Evolutionary conservation across 2,113 vertebrate genomes (phyloP).

Genomic region (Brachypodius melanocephalos): DNA sequence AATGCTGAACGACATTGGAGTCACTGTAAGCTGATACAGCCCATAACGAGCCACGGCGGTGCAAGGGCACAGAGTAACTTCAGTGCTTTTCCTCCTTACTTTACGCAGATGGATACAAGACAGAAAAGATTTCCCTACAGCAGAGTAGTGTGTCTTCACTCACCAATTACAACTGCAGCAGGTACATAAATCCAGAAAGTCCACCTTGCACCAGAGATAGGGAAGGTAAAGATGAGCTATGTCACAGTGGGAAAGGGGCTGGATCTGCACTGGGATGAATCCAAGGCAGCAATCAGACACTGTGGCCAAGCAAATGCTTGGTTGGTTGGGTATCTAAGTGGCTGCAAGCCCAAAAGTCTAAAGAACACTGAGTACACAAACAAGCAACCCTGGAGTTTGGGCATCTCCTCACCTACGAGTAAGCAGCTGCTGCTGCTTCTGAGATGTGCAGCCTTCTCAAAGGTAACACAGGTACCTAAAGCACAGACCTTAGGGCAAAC

Average conservation of each 20-base stretch:
- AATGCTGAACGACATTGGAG: background rate
- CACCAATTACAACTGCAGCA: background rate
- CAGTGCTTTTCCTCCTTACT: background rate
- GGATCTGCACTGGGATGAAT: background rate
- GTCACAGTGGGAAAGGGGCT: background rate
- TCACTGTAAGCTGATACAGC: background rate
- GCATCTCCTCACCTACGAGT: background rate
- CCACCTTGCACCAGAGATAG: background rate
- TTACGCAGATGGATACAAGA: background rate
- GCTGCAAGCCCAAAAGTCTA: slow-evolving; percentile 29
- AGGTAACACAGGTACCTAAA: background rate
- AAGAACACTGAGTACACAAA: background rate
- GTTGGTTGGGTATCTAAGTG: slow-evolving; percentile 10
- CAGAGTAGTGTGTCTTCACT: background rate
- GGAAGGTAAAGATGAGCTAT: background rate
- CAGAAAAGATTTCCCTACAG: background rate
- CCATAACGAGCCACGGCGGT: fast-evolving
- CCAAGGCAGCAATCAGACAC: background rate
- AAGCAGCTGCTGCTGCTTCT: background rate
- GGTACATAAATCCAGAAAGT: background rate
- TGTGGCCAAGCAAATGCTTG: background rate
- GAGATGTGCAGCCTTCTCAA: background rate
- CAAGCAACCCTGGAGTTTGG: background rate
- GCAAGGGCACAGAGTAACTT: background rate
- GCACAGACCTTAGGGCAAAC: background rate